phyloP scores from a whole-genome alignment of 2,113 vertebrate species.

The Hydrolagus affinis region DNA sequence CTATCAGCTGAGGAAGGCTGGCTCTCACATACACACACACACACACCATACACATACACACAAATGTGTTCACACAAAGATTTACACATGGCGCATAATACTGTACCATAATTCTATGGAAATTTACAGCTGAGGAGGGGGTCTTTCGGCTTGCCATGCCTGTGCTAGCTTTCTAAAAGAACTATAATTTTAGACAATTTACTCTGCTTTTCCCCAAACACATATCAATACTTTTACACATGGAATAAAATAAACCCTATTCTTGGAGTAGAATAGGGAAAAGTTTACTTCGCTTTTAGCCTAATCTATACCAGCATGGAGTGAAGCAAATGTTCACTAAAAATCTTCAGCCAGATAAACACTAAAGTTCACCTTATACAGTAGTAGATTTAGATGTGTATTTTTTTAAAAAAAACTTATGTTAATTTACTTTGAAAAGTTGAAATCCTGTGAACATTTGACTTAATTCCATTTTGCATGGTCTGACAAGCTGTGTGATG shows the following conservation, averaged over 20 bases:
- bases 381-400: neutral
- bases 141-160: too few species aligned
- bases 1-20: too few species aligned
- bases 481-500: neutral
- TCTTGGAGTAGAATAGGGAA: neutral
- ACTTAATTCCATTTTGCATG: neutral
- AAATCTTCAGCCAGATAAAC: neutral
- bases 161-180: too few species aligned
- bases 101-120: too few species aligned
- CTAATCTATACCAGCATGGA: neutral
- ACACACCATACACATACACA: too few species aligned
- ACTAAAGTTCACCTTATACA: neutral
- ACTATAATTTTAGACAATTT: too few species aligned
- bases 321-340: neutral
- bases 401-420: neutral
- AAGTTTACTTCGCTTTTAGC: neutral
- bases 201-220: too few species aligned
- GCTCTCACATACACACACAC: too few species aligned
- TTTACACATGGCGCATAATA: too few species aligned
- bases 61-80: too few species aligned
- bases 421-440: neutral
- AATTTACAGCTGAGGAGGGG: too few species aligned
- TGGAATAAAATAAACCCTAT: neutral
- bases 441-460: neutral
- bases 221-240: too few species aligned